Conservation (phyloP, 2,113 vertebrate genomes). For the Tachycineta bicolor region DNA sequence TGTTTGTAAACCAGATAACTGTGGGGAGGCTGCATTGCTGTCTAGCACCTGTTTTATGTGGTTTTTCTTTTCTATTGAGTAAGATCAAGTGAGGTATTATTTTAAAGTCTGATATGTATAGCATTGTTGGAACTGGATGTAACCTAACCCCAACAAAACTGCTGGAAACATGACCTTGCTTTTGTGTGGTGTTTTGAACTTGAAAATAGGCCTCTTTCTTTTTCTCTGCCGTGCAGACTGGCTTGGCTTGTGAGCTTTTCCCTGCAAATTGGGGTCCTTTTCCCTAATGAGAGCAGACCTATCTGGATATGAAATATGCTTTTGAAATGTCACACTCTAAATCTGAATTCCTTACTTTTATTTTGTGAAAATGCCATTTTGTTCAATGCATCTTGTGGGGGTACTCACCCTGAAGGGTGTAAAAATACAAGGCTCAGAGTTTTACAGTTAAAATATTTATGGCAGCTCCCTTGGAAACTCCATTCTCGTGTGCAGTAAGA, state of each 20-base stretch:
- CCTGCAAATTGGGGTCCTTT: background rate
- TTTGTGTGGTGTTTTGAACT: constrained; percentile 33
- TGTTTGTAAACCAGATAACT: constrained; percentile 71
- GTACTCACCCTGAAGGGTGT: background rate
- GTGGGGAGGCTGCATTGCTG: constrained; percentile 31
- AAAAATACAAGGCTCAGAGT: background rate
- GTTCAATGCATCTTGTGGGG: background rate
- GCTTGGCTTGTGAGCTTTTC: background rate
- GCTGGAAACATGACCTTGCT: constrained; percentile 37
- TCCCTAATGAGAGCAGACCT: background rate
- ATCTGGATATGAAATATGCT: background rate
- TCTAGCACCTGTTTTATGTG: constrained; percentile 38
- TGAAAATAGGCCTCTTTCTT: constrained; percentile 20
- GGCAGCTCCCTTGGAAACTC: background rate
- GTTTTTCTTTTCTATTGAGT: constrained; percentile 39
- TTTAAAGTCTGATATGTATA: constrained; percentile 34
- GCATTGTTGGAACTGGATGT: constrained; percentile 4
- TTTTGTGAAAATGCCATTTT: background rate
- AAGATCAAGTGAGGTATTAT: constrained; percentile 51
- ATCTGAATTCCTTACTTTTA: background rate
- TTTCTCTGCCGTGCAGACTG: background rate
- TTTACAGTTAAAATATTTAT: background rate
- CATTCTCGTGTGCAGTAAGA: background rate
- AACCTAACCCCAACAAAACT: constrained; percentile 48
- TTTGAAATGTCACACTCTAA: background rate